Conservation (phyloP, 2,888 invertebrate genomes). For the Subacronicta megacephala region DNA sequence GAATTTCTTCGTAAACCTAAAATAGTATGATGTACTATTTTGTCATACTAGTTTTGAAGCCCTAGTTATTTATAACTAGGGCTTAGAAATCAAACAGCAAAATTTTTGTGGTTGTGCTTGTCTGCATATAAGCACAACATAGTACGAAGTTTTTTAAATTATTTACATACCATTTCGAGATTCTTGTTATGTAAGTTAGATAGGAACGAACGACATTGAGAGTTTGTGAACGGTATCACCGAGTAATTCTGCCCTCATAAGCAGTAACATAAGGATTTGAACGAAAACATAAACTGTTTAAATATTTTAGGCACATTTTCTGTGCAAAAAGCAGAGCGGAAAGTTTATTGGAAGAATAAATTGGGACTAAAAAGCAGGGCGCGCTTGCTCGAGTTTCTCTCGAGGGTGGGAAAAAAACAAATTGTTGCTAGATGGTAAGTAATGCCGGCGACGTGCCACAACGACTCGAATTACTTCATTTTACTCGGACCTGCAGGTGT, state of each 20-base stretch:
- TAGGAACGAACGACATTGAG: constrained; percentile 52
- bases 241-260: constrained; percentile 62
- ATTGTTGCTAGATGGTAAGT: constrained; percentile 86
- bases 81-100: constrained; percentile 31
- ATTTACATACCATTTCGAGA: constrained; percentile 49
- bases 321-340: constrained; percentile 79
- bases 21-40: too few species aligned
- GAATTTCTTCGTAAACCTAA: constrained; percentile 21
- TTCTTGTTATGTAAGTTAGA: constrained; percentile 49
- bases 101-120: constrained; percentile 41
- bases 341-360: constrained; percentile 86
- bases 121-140: too few species aligned
- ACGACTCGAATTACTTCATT: constrained; percentile 82
- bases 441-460: constrained; percentile 82
- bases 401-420: constrained; percentile 82
- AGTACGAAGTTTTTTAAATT: constrained; percentile 46
- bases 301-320: constrained; percentile 82
- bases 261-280: constrained; percentile 74
- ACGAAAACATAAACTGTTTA: constrained; percentile 80
- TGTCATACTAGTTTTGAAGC: too few species aligned
- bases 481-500: constrained; percentile 73
- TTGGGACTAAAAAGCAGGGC: constrained; percentile 85
- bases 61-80: constrained; percentile 23
- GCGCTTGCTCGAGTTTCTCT: constrained; percentile 78
- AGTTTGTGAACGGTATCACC: constrained; percentile 48